A percentile compares a stretch with the other conserved stretches of the same genome.
Evolutionary conservation across 2,113 vertebrate genomes (phyloP).

Genomic region (Gnathonemus echidnorhynchus): DNA sequence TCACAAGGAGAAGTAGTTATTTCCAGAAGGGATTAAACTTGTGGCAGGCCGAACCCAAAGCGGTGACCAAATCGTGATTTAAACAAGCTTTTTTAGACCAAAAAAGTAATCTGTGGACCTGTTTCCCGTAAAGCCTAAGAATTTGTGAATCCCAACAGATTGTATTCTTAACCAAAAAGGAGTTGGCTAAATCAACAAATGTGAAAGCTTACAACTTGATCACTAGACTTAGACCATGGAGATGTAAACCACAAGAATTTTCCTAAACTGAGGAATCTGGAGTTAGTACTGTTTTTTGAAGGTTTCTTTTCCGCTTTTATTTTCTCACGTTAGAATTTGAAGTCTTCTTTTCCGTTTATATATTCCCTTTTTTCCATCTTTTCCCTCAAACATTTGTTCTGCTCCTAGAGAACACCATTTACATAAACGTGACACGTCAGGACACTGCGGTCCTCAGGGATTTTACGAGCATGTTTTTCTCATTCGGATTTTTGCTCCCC

Average conservation of each 20-base stretch:
- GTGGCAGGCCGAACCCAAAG: background rate
- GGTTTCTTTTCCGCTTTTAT: background rate
- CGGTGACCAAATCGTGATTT: background rate
- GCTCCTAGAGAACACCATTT: background rate
- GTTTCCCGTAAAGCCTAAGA: background rate
- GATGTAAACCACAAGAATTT: background rate
- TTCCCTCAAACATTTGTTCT: background rate
- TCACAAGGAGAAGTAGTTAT: background rate
- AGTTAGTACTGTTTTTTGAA: background rate
- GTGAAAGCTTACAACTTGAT: background rate
- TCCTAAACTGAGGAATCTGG: background rate
- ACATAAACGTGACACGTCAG: background rate
- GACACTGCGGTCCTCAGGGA: background rate
- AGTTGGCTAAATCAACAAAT: slow-evolving; percentile 3
- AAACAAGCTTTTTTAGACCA: background rate
- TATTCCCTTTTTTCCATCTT: background rate
- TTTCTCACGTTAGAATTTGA: background rate
- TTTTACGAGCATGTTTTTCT: background rate
- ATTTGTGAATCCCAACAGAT: background rate
- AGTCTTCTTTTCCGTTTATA: background rate
- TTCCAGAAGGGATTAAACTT: background rate
- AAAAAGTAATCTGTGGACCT: background rate
- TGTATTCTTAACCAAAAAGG: background rate
- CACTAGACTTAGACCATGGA: background rate
- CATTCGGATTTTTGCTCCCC: background rate